Evolutionary conservation across 2,113 vertebrate species (phyloP).

Genomic region (human (Homo sapiens)): GRCh38 chr11:123772001-123772500

Average conservation of each 20-base stretch:
- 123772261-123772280: no score
- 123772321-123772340: no score
- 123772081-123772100: not conserved
- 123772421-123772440: not conserved
- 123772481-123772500: not conserved
- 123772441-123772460: not conserved
- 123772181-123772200: not conserved
- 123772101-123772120: not conserved
- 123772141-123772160: not conserved
- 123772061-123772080: not conserved
- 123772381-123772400: no score
- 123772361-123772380: no score
- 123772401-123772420: not conserved
- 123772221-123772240: no score
- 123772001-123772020: not conserved
- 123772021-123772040: not conserved
- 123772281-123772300: no score
- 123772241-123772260: no score
- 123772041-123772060: not conserved
- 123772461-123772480: not conserved
- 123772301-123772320: no score
- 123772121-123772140: not conserved
- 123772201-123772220: no score
- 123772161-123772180: not conserved
- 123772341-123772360: no score